Base-by-base conservation (phyloP, 2,797 vertebrate genomes). In the Atherinosoma microstoma region DNA sequence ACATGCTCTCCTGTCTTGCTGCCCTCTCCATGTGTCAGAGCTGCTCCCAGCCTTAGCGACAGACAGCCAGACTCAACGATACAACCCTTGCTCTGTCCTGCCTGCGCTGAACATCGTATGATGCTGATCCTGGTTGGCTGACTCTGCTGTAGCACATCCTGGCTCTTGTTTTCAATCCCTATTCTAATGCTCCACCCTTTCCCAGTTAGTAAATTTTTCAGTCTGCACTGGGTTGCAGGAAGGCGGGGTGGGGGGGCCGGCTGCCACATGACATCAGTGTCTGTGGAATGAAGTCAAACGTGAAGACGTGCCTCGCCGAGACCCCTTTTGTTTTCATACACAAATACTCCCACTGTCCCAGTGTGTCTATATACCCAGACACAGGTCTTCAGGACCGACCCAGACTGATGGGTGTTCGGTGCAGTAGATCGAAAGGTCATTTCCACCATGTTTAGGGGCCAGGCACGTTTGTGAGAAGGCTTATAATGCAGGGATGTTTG, bases 241-340 rank as follows among this genome's bases (percentile, higher is more conserved):
- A 63, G 40, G 45, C 35, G 59, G 62, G 66, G 66, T 58, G 58
- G 84, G 69, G 75, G 72, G 73, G n/a, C n/a, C 75, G 79, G 76
- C 84, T 93, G 89, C 84, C 87, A 88, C 80, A 72, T 49, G 2
- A 74, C 77, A 85, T 93, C 81, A 87, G 36, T 42, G 59, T 92
- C 84, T 84, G 70, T 56, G 54, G 58, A 82, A 84, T 82, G 75
- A 91, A 92, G 76, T 91, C 87, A 85, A 84, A 87, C 77, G 83
- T 87, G 74, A 87, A 92, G 85, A 87, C 82, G 72, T 24, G 29
- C 57, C 73, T 75, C 6, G 58, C 76, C 72, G 72, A 83, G 85
- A 79, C 80, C 63, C 73, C 70, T 67, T 90, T 92, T 89, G 70
- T 86, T 91, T 85, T 84, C 71, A 54, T 30, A 30, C 71, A 89